Base-by-base conservation (phyloP, 2,888 invertebrate species). In the Allygus modestus region DNA sequence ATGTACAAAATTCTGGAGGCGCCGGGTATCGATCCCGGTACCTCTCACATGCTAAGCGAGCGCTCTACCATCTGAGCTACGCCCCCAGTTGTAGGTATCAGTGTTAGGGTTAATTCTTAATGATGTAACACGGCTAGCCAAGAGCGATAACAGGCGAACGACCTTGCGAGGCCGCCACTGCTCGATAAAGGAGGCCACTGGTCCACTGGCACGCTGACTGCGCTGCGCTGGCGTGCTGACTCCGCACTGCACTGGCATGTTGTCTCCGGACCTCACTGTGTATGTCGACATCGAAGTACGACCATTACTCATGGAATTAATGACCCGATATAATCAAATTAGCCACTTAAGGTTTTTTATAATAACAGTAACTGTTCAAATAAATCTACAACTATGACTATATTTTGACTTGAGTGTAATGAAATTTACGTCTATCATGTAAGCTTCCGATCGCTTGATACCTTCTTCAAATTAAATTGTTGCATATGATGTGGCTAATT, bases 11-110 rank as follows among this genome's bases (percentile, higher is more conserved):
- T 17, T 43, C n/a, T 89, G 89, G 89, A 89, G 89, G 89, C 89
- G 89, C 89, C 88, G 89, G 89, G 89, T 87, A 92, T 92, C 91
- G 92, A 92, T 92, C 92, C 92, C 92, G 91, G 92, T 92, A 92
- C 92, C 91, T 92, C 92, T 92, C 91, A 91, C 92, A 92, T 92
- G 91, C 91, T 92, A 91, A 92, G 91, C 91, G 91, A 91, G 91
- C 92, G 91, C 91, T 91, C 92, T 91, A 91, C 92, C 91, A 91
- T 91, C 91, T 92, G 91, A 92, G 92, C 92, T 92, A 92, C 92
- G 88, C 89, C 88, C 89, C 89, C 89, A 71, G 79, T 84, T 31
- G 17, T n/a, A 4, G 23, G 7, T n/a, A n/a, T 58, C n/a, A 58
- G 65, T 65, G n/a, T 28, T 2, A 28, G 31, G 65, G 65, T 28